Percentiles rank a stretch among this genome's conserved stretches.
Evolutionary conservation across 2,888 invertebrate species (phyloP).

Genomic region (Zhuqinia jingwanae): DNA sequence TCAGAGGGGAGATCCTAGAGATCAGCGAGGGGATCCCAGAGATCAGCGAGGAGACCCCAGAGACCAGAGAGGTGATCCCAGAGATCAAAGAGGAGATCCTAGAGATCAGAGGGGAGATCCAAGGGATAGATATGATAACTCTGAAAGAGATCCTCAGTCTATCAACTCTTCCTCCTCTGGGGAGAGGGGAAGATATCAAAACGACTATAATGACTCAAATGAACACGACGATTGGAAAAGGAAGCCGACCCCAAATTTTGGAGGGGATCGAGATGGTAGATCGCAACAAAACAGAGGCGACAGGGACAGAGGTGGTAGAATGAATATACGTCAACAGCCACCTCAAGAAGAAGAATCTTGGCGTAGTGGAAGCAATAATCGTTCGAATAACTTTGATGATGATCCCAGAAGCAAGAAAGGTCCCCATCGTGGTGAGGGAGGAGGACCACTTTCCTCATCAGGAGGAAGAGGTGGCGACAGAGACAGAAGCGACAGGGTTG

Average conservation of each 20-base stretch:
- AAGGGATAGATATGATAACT: slow-evolving; percentile 38
- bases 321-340: neutral
- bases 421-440: neutral
- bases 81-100: too few species aligned
- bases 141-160: slow-evolving; percentile 49
- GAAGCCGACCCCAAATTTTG: slow-evolving; percentile 39
- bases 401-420: slow-evolving; percentile 64
- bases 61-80: too few species aligned
- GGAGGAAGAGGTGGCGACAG: neutral
- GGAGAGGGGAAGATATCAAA: slow-evolving; percentile 46
- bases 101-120: neutral
- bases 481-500: neutral
- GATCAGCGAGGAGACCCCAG: too few species aligned
- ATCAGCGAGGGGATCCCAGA: too few species aligned
- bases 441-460: neutral
- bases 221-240: slow-evolving; percentile 60
- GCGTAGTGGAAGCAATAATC: slow-evolving; percentile 53
- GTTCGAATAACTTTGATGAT: slow-evolving; percentile 73
- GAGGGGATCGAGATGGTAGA: slow-evolving; percentile 62
- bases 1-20: too few species aligned
- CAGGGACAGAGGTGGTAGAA: slow-evolving; percentile 34
- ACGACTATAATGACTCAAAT: slow-evolving; percentile 44
- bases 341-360: neutral
- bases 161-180: too few species aligned
- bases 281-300: slow-evolving; percentile 48